phyloP scores from a whole-genome alignment of 2,113 vertebrate genomes.

The Mirounga angustirostris region DNA sequence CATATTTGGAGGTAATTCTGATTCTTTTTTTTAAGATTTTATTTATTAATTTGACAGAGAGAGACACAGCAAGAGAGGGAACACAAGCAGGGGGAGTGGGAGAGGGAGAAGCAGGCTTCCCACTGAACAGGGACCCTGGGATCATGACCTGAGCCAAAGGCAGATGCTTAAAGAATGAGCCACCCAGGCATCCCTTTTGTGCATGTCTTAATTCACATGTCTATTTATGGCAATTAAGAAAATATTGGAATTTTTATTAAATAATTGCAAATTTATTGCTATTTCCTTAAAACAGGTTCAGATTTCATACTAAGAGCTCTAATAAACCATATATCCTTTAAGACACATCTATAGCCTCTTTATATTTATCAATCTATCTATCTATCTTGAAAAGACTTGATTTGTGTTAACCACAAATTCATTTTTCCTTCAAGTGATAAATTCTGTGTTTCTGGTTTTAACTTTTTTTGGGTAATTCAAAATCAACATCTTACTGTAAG shows the following conservation, averaged over 20 bases:
- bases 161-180: too few species aligned
- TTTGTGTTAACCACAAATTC: background rate
- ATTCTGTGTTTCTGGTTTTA: background rate
- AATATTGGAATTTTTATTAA: background rate
- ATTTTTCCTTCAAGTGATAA: background rate
- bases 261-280: background rate
- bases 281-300: conserved; percentile 16
- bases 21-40: background rate
- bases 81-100: too few species aligned
- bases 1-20: background rate
- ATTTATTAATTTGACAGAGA: too few species aligned
- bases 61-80: too few species aligned
- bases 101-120: too few species aligned
- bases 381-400: background rate
- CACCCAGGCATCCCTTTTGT: background rate
- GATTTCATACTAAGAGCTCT: conserved; percentile 1
- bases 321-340: background rate
- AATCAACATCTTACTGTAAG: background rate
- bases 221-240: background rate
- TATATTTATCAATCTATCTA: background rate
- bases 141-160: too few species aligned
- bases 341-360: background rate
- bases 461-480: background rate
- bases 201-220: background rate
- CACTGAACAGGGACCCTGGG: too few species aligned